Base-by-base conservation (phyloP, 2,113 vertebrate genomes). In the Lethenteron reissneri region DNA sequence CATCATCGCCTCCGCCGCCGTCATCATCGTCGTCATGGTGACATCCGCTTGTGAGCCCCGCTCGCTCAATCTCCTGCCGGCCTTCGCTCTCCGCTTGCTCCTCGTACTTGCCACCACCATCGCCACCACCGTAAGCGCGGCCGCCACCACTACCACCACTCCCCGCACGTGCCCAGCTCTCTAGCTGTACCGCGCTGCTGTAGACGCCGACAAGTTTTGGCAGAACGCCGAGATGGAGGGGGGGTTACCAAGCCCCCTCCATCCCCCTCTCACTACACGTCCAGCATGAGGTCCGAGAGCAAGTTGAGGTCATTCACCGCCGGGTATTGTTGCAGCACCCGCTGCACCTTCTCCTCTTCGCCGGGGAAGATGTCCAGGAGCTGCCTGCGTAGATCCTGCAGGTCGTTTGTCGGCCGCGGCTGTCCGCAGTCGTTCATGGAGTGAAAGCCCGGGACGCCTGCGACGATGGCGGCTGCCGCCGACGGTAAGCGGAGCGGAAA, bases 331-430 rank as follows among this genome's bases (percentile, higher is more conserved):
- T 85, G 83, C 25, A 91, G 81, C 56, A 84, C 81, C 76, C 85
- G 81, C 17, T 82, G 81, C 72, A 91, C 83, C 73, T 80, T 78
- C 73, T 78, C 79, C 70, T 87, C 82, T 78, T 89, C 86, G n/a
- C 74, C 83, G 1, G 77, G n/a, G 70, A 91, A 91, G 21, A 90
- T 81, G 75, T 83, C 80, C 56, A 79, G 72, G 57, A 91, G 82
- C 71, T 79, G 76, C 72, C 81, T 76, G 71, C 81, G 81, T 1
- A 90, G 79, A 69, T 57, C 70, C 56, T 82, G 76, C 0, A 86
- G 87, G 69, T 86, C 83, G 9, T 73, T 73, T 3, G 70, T 75
- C 74, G 76, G 75, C 74, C 71, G 15, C 7, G 70, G 78, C 74
- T 69, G 72, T 72, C 2, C 74, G 74, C 59, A 74, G 76, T 70